These are phyloP conservation scores for Vespertilio murinus DNA, from an alignment of 2,797 vertebrate species.

Conservation along the genomic window DNA sequence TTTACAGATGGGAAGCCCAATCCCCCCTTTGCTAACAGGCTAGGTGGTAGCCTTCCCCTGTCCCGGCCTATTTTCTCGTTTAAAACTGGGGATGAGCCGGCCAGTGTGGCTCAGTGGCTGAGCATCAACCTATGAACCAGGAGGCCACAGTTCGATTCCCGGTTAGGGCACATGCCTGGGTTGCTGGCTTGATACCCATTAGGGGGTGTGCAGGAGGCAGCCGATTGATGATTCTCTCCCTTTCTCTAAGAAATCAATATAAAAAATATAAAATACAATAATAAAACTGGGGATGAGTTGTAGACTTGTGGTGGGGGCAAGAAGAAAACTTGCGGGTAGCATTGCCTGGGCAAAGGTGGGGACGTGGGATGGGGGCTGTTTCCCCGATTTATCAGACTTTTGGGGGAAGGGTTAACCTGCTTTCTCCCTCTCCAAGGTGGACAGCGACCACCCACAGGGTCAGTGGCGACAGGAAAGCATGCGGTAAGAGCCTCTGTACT, in stretches of 20 bases:
- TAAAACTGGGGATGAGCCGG: not conserved
- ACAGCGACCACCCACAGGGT: conserved; percentile 65
- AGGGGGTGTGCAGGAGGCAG: not conserved
- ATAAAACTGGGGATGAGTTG: not conserved
- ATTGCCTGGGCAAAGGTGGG: not conserved
- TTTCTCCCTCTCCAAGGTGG: conserved; percentile 30
- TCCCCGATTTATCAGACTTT: not conserved
- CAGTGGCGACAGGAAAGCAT: conserved; percentile 85
- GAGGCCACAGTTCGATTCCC: not conserved
- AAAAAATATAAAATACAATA: too few relatives aligned
- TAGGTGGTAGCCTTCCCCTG: not conserved
- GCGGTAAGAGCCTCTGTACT: conserved; percentile 81
- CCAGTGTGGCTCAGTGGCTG: not conserved
- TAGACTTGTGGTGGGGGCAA: not conserved
- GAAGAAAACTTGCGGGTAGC: not conserved
- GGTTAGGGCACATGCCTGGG: not conserved
- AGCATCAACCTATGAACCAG: not conserved
- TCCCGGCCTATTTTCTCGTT: not conserved
- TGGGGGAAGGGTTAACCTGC: not conserved
- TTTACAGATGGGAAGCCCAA: too few relatives aligned
- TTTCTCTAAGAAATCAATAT: not conserved
- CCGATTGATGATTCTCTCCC: not conserved
- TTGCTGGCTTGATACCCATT: not conserved
- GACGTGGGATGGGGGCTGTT: not conserved
- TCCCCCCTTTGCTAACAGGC: not conserved